Evolutionary conservation across 1,140 invertebrate species (phyloP).

Genomic region (Bombus cullumanus): DNA sequence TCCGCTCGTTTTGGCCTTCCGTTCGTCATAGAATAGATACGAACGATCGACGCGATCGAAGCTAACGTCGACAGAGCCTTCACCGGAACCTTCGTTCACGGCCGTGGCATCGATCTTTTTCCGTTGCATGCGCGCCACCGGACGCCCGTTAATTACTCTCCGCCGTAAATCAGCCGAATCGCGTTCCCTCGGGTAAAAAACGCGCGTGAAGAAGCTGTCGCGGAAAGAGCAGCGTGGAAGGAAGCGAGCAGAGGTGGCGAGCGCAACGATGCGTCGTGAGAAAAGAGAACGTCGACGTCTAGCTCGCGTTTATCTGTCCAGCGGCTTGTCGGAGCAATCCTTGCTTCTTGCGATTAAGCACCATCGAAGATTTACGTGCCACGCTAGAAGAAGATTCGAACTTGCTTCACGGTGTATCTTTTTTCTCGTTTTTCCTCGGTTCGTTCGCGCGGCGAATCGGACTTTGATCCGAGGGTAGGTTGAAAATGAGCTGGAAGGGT

Average conservation of each 20-base stretch:
- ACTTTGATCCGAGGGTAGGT: background rate
- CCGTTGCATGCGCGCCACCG: background rate
- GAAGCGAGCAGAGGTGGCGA: background rate
- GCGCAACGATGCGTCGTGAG: conserved; percentile 12
- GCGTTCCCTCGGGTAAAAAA: background rate
- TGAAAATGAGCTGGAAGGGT: background rate
- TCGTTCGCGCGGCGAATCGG: background rate
- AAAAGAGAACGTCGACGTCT: background rate
- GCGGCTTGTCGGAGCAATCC: conserved; percentile 50
- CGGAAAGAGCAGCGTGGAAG: background rate
- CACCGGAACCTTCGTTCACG: background rate
- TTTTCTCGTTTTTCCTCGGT: conserved; percentile 12
- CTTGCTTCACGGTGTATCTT: conserved; percentile 51
- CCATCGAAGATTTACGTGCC: conserved; percentile 65
- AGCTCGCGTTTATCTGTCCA: conserved; percentile 57
- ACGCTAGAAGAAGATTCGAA: conserved; percentile 52
- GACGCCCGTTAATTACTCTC: conserved; percentile 51
- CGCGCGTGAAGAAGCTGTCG: conserved; percentile 42
- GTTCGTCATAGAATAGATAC: conserved; percentile 21
- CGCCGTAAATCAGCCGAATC: background rate
- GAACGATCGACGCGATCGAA: background rate
- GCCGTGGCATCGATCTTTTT: background rate
- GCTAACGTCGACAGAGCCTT: background rate
- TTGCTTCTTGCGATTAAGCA: conserved; percentile 65
- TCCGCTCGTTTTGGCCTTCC: conserved; percentile 40